Base-by-base conservation (phyloP, 2,113 vertebrate genomes). In the Suricata suricatta region DNA sequence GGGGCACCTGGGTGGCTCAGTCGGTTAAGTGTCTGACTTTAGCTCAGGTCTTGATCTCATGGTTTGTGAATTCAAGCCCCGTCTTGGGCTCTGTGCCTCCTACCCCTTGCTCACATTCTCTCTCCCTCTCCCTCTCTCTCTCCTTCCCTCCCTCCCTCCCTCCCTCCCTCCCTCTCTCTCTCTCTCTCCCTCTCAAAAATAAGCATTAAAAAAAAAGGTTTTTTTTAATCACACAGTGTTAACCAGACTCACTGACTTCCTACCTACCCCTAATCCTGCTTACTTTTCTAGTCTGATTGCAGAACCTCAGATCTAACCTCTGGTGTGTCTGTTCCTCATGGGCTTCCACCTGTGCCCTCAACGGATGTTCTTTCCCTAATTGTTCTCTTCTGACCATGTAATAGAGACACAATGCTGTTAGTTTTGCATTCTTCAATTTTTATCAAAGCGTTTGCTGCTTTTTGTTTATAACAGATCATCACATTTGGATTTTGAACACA, bases 401-500 rank as follows among this genome's bases (percentile, higher is more conserved):
- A 33, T 15, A 27, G 38, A 47, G 47, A 74, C 9, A 68, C 5
- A 47, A 25, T 0, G 33, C 79, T 74, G 41, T 76, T 44, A 76
- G 72, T 38, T 76, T 29, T 44, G 31, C 74, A 23, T 15, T n/a
- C 17, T 87, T 44, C 10, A 71, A 41, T 76, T 83, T 92, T 82
- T 77, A 50, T 35, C 25, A 66, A 77, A 72, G 74, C 13, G 72
- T 80, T 79, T 86, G 23, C 66, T 63, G 19, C 38, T 80, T 92
- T 72, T 68, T 47, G 71, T 84, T 92, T 64, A 86, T 84, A 96
- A 41, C 16, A 97, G n/a, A 81, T 2, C 44, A 33, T 80, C 52
- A 88, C 19, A 82, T 80, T 79, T 74, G 63, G 13, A 72, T 90
- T 92, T 84, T 71, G 38, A 94, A 90, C 84, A 76, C 35, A 74